Base-by-base conservation (phyloP, 2,888 invertebrate species). In the Caenorhabditis angaria region DNA sequence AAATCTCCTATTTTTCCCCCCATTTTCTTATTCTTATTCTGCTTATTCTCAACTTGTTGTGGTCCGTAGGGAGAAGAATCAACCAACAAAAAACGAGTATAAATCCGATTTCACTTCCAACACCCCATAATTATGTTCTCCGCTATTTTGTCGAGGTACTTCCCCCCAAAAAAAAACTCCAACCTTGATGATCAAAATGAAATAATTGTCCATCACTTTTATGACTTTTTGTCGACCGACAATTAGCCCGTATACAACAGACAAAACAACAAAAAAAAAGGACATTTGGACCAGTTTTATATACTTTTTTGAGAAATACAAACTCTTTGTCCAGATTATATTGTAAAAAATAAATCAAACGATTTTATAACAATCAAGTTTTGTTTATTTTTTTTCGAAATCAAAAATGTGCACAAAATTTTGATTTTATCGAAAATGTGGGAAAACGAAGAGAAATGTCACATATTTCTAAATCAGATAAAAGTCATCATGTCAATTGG, bases 161-260 rank as follows among this genome's bases (percentile, higher is more conserved):
- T 18, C 18, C 41, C 41, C n/a, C n/a, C n/a, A n/a, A n/a, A n/a
- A n/a, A n/a, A n/a, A n/a, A n/a, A n/a, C n/a, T n/a, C n/a, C n/a
- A n/a, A n/a, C n/a, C n/a, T n/a, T n/a, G n/a, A n/a, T n/a, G n/a
- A n/a, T n/a, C n/a, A n/a, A 56, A 28, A 32, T 22, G 18, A 41
- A 41, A 41, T 41, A 41, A 41, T 41, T 41, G 41, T 41, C 41
- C 41, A 41, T 41, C 41, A 41, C 41, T 41, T 41, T 41, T 41
- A 41, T 41, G 41, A 41, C 41, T 41, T 41, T 41, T 41, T 41
- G 18, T 18, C 14, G 41, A 18, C 41, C 41, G 41, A 41, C 41
- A 41, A 41, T 41, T 41, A 41, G 41, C 41, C n/a, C n/a, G n/a
- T n/a, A n/a, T n/a, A n/a, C n/a, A n/a, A n/a, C n/a, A n/a, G n/a